Evolutionary conservation across 1,140 invertebrate genomes (phyloP).

Genomic region (Planococcus citri): DNA sequence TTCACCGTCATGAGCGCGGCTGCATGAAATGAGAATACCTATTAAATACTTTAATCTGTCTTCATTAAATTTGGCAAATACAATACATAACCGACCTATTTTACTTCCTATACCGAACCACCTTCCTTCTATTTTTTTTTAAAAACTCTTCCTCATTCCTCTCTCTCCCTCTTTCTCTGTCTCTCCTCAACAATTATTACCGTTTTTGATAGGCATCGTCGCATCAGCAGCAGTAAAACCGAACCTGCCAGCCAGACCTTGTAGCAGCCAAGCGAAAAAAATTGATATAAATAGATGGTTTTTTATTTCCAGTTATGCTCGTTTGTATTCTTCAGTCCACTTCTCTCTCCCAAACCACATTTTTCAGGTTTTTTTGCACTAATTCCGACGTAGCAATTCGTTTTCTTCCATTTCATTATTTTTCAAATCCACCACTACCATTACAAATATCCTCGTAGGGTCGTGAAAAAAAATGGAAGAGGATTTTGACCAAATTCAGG

Average conservation of each 20-base stretch:
- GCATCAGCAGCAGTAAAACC: not conserved
- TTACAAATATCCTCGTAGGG: too few relatives aligned
- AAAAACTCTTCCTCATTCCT: too few relatives aligned
- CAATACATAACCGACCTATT: constrained; percentile 1
- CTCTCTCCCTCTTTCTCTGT: not conserved
- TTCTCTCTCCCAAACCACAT: too few relatives aligned
- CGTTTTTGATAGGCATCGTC: not conserved
- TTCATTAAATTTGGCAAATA: constrained; percentile 1
- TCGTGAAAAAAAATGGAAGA: too few relatives aligned
- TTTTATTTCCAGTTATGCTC: not conserved
- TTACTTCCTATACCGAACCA: not conserved
- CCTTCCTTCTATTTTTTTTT: too few relatives aligned
- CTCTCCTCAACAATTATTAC: not conserved
- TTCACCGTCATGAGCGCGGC: not conserved
- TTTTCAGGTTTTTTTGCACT: too few relatives aligned
- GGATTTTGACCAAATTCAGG: too few relatives aligned
- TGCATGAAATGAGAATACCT: constrained; percentile 6
- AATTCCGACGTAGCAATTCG: not conserved
- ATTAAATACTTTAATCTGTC: constrained; percentile 8
- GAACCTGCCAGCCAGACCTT: not conserved
- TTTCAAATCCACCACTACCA: too few relatives aligned
- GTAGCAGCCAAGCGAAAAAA: too few relatives aligned
- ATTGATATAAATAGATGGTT: not conserved
- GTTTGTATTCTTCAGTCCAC: not conserved
- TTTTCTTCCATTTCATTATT: too few relatives aligned